phyloP scores from a whole-genome alignment of 2,113 vertebrate genomes.

The Pseudorectes ferrugineus region DNA sequence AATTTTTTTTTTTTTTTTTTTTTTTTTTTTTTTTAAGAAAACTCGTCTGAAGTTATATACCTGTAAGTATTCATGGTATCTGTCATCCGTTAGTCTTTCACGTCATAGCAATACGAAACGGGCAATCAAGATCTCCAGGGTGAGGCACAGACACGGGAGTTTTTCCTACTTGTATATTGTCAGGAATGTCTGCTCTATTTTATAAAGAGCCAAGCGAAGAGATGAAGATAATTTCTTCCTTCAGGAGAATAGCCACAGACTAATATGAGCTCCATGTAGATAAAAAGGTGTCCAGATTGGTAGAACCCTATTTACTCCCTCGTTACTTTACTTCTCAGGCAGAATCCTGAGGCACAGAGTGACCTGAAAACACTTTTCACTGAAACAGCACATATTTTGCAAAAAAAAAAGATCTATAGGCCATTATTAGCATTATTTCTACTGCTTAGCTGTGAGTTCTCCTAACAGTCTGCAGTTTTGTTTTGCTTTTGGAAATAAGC shows the following conservation, averaged over 20 bases:
- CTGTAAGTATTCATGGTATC: background rate
- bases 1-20: background rate
- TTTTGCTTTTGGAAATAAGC: conserved; percentile 3
- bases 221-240: background rate
- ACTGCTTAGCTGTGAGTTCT: background rate
- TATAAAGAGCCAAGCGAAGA: background rate
- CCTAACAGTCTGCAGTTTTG: background rate
- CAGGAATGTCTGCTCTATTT: background rate
- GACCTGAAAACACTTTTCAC: background rate
- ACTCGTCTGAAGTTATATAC: background rate
- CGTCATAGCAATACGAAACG: background rate
- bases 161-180: background rate
- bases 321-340: background rate
- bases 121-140: background rate
- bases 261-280: background rate
- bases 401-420: background rate
- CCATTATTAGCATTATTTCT: background rate
- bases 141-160: background rate
- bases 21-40: background rate
- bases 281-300: background rate
- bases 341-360: background rate
- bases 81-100: background rate
- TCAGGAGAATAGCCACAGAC: background rate
- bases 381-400: background rate
- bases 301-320: background rate